phyloP scores from a whole-genome alignment of 2,888 invertebrate genomes.

The Andrena bucephala region DNA sequence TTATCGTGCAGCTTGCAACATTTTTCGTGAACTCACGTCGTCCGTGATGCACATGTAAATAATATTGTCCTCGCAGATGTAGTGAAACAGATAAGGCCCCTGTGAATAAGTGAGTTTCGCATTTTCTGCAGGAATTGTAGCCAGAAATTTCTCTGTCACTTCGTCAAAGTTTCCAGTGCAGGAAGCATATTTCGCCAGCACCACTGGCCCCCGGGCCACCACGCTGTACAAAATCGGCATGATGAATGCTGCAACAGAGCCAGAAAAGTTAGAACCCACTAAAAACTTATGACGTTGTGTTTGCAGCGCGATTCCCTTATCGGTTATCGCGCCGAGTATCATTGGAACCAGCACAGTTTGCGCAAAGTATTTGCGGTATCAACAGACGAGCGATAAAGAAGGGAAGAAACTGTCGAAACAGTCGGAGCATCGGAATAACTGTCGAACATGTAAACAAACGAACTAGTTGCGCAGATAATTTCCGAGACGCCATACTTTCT shows the following conservation, averaged over 20 bases:
- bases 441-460: background rate
- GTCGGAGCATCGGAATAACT: too few relatives aligned
- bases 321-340: constrained; percentile 20
- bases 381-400: background rate
- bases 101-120: constrained; percentile 97
- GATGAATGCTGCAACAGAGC: constrained; percentile 59
- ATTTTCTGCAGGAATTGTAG: constrained; percentile 95
- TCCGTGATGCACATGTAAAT: constrained; percentile 98
- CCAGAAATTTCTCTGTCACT: constrained; percentile 95
- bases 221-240: constrained; percentile 98
- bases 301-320: constrained; percentile 41
- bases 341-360: constrained; percentile 3
- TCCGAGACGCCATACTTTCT: constrained; percentile 40
- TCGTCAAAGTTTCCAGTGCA: constrained; percentile 98
- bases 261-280: background rate
- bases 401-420: background rate
- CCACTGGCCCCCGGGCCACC: constrained; percentile 93
- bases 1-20: background rate
- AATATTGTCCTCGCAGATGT: constrained; percentile 93
- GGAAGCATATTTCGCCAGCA: constrained; percentile 95
- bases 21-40: constrained; percentile 89
- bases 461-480: background rate
- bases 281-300: constrained; percentile 19
- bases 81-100: constrained; percentile 97
- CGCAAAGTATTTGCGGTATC: background rate